Base-by-base conservation (phyloP, 2,888 invertebrate genomes). In the Ypsolopha sequella region DNA sequence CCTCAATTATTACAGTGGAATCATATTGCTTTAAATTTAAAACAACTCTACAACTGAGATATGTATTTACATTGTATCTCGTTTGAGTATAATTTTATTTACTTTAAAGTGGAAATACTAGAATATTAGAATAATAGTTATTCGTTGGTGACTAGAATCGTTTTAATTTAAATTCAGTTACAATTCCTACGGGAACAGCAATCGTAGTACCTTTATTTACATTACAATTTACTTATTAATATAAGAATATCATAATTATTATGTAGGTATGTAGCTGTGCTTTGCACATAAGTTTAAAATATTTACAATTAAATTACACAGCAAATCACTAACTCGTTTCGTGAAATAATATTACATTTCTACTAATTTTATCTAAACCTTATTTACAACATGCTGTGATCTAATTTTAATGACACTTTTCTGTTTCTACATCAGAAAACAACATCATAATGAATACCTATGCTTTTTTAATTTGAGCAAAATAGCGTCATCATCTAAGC, bases 381-480 rank as follows among this genome's bases (percentile, higher is more conserved):
- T 24, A 24, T 24, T 24, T 24, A 24, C 24, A 24, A 24, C 4
- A 24, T 24, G 13, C 10, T 13, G 13, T 46, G 10, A 34, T 39
- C n/a, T 36, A 36, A 8, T 10, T 34, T 13, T n/a, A 49, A 6
- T 34, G 7, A 24, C 7, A 48, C 9, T 14, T 11, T 13, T 36
- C 13, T 8, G 34, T 14, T 39, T 34, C 41, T 38, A 43, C 34
- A 35, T 43, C 41, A 33, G 24, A 34, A 36, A 34, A 33, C 33
- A n/a, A 41, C 13, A 33, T 41, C 10, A 41, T 41, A 9, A n/a
- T 24, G 6, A 41, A n/a, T 6, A 38, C 38, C 8, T 34, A 10
- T n/a, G 45, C 34, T 34, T 46, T 35, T 41, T 53, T 60, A 66
- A 67, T 74, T 82, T 81, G 81, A 84, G 81, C 82, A 82, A 80